Base-by-base conservation (phyloP, 2,113 vertebrate species). In the Dolichotis patagonum region DNA sequence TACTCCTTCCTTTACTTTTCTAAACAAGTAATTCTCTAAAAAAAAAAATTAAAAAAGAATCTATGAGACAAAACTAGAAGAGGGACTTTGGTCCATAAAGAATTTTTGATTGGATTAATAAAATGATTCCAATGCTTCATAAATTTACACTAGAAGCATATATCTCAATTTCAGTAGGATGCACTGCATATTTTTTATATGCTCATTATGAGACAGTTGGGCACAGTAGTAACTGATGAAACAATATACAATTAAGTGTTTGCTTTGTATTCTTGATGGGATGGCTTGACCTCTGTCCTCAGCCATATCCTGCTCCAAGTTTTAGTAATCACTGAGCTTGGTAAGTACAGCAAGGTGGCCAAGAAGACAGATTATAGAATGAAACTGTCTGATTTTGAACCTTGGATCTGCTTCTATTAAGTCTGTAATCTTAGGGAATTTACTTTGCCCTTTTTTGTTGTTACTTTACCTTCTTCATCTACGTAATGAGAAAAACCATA, bases 51-150 rank as follows among this genome's bases (percentile, higher is more conserved):
- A 46, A 46, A 46, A 30, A 32, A 7, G 30, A 71, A 89, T 67
- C 22, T 52, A 52, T 0, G 49, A 22, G 30, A 83, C 17, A 91
- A 92, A 83, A 54, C 3, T 52, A 10, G 14, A 46, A 73, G 17
- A 83, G 22, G 56, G 81, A n/a, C n/a, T 17, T 56, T 81, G n/a
- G 16, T 38, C 30, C 22, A 63, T 58, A 41, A 82, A 32, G 22
- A 90, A 90, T 46, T 90, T 65, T 67, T 84, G 69, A 73, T 41
- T 54, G n/a, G n/a, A 91, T 88, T 94, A 78, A 7, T 46, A 46
- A 46, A 46, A 46, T 54, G 3, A 62, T 84, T 11, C 2, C 86
- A 78, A 28, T 17, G 62, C 54, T 38, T 87, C 78, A 82, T 81
- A 67, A 12, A 46, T 38, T 60, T 56, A 52, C 32, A 35, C 7